Conservation (phyloP, 2,888 invertebrate genomes). For the Drosophila borborema region DNA sequence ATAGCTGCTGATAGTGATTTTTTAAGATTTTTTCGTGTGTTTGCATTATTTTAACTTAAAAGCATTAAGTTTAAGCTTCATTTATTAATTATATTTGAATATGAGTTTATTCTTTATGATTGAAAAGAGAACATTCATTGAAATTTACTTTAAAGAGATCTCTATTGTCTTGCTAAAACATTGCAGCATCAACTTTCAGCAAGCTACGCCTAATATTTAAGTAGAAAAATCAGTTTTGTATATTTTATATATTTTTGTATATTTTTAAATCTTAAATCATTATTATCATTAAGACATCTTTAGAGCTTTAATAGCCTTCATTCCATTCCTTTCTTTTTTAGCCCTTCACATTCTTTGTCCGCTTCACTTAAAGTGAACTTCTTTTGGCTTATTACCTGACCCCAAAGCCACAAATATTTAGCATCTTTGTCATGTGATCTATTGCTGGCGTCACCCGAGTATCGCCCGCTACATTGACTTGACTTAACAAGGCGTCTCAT, state of each 20-base stretch:
- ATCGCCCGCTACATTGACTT: slow-evolving; percentile 19
- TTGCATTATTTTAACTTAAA: background rate
- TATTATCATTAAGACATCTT: too few species aligned
- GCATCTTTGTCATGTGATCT: slow-evolving; percentile 47
- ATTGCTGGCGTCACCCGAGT: background rate
- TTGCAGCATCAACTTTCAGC: too few species aligned
- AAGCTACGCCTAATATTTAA: too few species aligned
- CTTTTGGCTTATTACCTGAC: slow-evolving; percentile 22
- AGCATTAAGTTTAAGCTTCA: background rate
- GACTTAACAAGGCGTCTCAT: slow-evolving; percentile 74
- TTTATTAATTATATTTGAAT: too few species aligned
- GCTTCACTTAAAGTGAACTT: background rate
- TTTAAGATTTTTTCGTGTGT: background rate
- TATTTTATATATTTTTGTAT: too few species aligned
- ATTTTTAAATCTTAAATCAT: too few species aligned
- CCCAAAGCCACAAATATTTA: slow-evolving; percentile 51
- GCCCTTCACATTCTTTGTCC: background rate
- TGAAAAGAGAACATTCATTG: too few species aligned
- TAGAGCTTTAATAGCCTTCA: background rate
- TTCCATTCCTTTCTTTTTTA: background rate
- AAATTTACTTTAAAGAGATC: too few species aligned
- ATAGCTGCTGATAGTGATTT: background rate
- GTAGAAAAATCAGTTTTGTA: too few species aligned
- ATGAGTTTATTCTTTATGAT: too few species aligned
- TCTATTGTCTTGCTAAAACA: too few species aligned